These are phyloP conservation scores for Microctenopoma steveboyesi DNA, from an alignment of 2,797 vertebrate genomes.

Conservation along the genomic window DNA sequence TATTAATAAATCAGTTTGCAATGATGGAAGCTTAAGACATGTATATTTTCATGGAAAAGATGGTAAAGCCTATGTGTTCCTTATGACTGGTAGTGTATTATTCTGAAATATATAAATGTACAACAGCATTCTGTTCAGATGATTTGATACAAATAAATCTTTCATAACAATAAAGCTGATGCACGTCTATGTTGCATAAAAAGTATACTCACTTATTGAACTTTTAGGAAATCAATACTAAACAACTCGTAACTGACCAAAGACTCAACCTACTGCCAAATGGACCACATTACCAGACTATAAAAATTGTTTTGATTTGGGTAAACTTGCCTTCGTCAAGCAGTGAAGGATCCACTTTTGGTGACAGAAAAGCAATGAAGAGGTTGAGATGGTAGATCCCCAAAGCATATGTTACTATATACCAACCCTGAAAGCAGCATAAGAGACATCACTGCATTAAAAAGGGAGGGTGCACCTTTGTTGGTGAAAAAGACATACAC, in stretches of 20 bases:
- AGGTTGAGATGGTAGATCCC: slow-evolving; percentile 99
- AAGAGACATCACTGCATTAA: slow-evolving; percentile 19
- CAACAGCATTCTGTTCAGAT: too few species aligned
- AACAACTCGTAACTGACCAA: not conserved
- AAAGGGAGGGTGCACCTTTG: not conserved
- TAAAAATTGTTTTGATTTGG: not conserved
- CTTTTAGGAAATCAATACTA: not conserved
- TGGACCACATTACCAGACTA: not conserved
- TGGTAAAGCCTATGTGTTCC: too few species aligned
- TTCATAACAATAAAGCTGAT: too few species aligned
- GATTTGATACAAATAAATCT: too few species aligned
- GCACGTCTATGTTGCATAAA: not conserved
- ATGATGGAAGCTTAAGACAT: too few species aligned
- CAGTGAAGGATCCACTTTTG: slow-evolving; percentile 98
- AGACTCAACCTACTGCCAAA: not conserved
- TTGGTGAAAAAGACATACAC: not conserved
- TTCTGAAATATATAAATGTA: too few species aligned
- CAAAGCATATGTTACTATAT: slow-evolving; percentile 99
- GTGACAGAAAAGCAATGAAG: slow-evolving; percentile 99
- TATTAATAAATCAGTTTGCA: too few species aligned
- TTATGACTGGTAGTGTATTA: too few species aligned
- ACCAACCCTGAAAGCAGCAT: slow-evolving; percentile 91
- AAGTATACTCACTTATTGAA: not conserved
- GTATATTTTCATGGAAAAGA: too few species aligned
- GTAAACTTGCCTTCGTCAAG: slow-evolving; percentile 94